Base-by-base conservation (phyloP, 2,888 invertebrate genomes). In the Drosophila peninsularis region DNA sequence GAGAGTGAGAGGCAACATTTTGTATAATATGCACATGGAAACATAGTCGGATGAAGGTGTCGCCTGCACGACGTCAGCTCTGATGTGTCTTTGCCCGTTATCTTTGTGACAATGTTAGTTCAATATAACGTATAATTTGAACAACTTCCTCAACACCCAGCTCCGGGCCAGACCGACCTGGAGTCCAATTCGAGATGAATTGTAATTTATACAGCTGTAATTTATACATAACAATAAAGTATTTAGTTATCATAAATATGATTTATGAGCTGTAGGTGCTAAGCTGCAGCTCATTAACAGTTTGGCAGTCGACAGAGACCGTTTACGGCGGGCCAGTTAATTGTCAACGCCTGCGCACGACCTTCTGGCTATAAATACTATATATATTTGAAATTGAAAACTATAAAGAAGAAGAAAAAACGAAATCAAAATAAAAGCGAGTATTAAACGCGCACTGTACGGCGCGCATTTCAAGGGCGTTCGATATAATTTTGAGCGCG, bases 71-170 rank as follows among this genome's bases (percentile, higher is more conserved):
- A 52, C 13, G 54, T 56, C 54, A 30, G 42, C 36, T 61, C 11
- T 53, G 34, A 32, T 41, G 34, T 41, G 30, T 32, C 30, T 30
- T 30, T 13, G 47, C 37, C 14, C 42, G 57, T 60, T 62, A 66
- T 61, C 66, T 53, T 57, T 39, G 42, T 32, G 37, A 60, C 74
- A 74, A 57, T 75, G 75, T 65, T 70, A 50, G 70, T 53, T 67
- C 73, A 76, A 77, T 69, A 56, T 49, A 73, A 76, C 73, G 77
- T 77, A 62, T 77, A 73, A 76, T 76, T 76, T 69, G 50, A 69
- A 66, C 77, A 73, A 63, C 65, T 50, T 49, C 9, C 19, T 17
- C 9, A 3, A 4, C 34, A 27, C 27, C 27, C 32, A 32, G 24
- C 32, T 11, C 14, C 9, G n/a, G 7, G 11, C 30, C n/a, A n/a